Evolutionary conservation across 1,140 invertebrate genomes (phyloP), one percentile per base, ranked within the genome.

Genomic region (Plectus sambesii): DNA sequence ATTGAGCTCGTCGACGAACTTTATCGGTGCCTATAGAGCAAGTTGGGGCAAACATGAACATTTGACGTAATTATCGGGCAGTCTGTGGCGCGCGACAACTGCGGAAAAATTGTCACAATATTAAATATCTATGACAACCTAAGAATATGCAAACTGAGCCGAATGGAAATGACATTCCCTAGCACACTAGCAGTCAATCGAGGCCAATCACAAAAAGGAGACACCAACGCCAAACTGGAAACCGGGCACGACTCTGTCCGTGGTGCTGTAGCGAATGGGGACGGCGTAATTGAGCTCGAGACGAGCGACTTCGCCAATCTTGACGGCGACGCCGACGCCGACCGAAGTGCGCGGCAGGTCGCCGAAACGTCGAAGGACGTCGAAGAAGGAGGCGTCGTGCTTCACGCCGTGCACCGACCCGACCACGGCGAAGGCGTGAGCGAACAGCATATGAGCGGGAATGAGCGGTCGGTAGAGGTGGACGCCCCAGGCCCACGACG

Each of bases 231-330:
- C 64, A 25, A 67, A 59, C 26, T 64, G 62, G 29, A 62, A 55
- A 9, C 66, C 63, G 9, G 51, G 17, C 2, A 37, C 38, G 15
- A 56, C 49, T 5, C 29, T 20, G 49, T 67, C 64, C 12, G 49
- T 50, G 27, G 60, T 39, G 12, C 59, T 47, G 24, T 48, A 53
- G 42, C 62, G 55, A 24, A 67, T 35, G n/a, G 64, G 63, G 4
- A 50, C 27, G 23, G 65, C 64, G 42, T 69, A 69, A 47, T 66
- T 69, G 22, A 67, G 48, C 42, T 67, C 63, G 27, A 67, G 43
- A 27, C 63, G 58, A 44, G 61, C 49, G 20, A 55, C 52, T 37
- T 67, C 50, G 19, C 52, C 55, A 36, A 66, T 57, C 2, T 60
- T 43, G 20, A 65, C 44, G 17, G 60, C 38, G 12, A 66, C 8